phyloP scores from a whole-genome alignment of 2,888 invertebrate genomes.

The Adelphocoris suturalis region DNA sequence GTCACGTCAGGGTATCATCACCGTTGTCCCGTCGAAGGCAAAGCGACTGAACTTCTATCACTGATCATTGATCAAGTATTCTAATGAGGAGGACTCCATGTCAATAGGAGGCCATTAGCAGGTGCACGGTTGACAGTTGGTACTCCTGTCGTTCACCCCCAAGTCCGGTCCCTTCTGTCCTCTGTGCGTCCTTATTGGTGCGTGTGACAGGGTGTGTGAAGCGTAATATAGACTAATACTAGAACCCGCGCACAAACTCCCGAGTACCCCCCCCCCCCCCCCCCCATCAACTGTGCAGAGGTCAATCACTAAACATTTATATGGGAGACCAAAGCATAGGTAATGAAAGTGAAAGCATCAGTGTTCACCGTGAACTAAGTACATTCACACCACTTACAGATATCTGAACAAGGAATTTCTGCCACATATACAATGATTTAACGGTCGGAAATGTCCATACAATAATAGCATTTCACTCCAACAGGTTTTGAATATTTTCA shows the following conservation, averaged over 20 bases:
- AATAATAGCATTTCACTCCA: too few species aligned
- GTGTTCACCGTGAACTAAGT: too few species aligned
- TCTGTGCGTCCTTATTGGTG: neutral
- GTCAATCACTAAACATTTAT: slow-evolving; percentile 16
- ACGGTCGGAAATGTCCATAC: too few species aligned
- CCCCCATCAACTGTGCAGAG: neutral
- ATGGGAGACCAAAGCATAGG: neutral
- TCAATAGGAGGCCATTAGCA: slow-evolving; percentile 57
- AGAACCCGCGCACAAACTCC: neutral
- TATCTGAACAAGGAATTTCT: too few species aligned
- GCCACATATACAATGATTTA: too few species aligned
- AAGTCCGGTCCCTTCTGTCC: neutral
- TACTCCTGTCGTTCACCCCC: slow-evolving; percentile 28
- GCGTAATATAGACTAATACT: neutral
- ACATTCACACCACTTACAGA: too few species aligned
- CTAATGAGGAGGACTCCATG: slow-evolving; percentile 54
- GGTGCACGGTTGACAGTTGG: slow-evolving; percentile 37
- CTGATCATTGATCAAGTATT: slow-evolving; percentile 40
- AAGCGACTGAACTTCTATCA: slow-evolving; percentile 41
- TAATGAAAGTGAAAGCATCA: neutral
- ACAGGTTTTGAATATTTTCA: too few species aligned
- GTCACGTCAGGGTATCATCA: neutral
- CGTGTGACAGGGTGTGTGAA: neutral
- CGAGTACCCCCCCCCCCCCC: neutral
- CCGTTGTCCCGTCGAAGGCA: neutral